Base-by-base conservation (phyloP, 64 coral and sea anemone genomes). In the Hydrozoanthus tunicans region DNA sequence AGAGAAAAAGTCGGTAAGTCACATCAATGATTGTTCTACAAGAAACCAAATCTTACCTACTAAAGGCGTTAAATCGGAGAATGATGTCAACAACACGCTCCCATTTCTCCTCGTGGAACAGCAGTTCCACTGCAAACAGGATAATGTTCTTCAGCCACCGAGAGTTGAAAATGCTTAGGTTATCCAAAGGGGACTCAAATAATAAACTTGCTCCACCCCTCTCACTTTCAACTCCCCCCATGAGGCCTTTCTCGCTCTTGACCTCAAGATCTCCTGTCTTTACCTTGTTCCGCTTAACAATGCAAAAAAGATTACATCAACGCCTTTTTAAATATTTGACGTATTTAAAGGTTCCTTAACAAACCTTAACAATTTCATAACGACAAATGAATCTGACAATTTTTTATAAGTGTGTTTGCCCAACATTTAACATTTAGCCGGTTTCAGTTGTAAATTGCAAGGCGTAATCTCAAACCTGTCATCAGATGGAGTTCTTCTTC, bases 81-180 rank as follows among this genome's bases (percentile, higher is more conserved):
- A 92, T 90, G 14, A 99, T 90, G 54, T 93, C 86, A 12, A 93
- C 90, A 17, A 93, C 79, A 84, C 94, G 79, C 57, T 99, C 97
- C 97, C 97, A 99, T 89, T 95, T 99, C 57, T 88, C 65, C 70
- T 95, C 91, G 83, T 95, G 92, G 68, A 99, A 99, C 80, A 99
- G 63, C 82, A 95, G 78, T 53, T 99, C 97, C 27, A 93, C 92
- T 0, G 94, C 75, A 51, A 94, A 93, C 43, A 95, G 54, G 14
- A 95, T 90, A 25, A 94, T 81, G 10, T 93, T 62, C 79, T 95
- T 95, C 64, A 99, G 71, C 97, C 97, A 99, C 17, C 91, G 94
- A 4, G 90, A 82, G 43, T 99, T 94, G 5, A 86, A 57, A 52
- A 82, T 74, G 27, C 77, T 99, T 0, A 90, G 88, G 13, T 98